phyloP scores from a whole-genome alignment of 2,888 invertebrate genomes.

The Elegia similella region DNA sequence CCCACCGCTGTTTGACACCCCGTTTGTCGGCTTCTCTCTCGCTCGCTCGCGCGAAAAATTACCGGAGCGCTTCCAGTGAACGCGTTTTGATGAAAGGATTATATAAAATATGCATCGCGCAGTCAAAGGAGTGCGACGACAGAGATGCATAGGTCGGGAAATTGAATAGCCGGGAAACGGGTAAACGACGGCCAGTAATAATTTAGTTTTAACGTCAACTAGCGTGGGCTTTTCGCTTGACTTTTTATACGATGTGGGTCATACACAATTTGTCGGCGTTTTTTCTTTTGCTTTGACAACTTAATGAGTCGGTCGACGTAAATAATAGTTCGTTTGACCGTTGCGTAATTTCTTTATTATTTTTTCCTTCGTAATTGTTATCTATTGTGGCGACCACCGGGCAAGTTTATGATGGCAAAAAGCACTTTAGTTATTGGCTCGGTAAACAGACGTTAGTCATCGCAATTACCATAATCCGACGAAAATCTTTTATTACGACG shows the following conservation, averaged over 20 bases:
- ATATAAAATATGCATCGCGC: constrained; percentile 73
- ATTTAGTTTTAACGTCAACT: constrained; percentile 63
- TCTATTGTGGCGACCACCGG: constrained; percentile 42
- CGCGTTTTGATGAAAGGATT: constrained; percentile 78
- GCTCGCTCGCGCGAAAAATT: constrained; percentile 69
- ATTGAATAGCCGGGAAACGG: constrained; percentile 64
- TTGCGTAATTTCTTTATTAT: constrained; percentile 2
- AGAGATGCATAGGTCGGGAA: constrained; percentile 71
- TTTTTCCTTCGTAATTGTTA: background rate
- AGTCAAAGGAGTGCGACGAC: constrained; percentile 68
- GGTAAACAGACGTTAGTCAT: constrained; percentile 48
- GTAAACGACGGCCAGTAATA: constrained; percentile 60
- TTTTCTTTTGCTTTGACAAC: constrained; percentile 38
- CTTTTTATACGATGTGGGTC: constrained; percentile 42
- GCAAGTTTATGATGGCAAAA: constrained; percentile 42
- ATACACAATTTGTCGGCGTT: constrained; percentile 42
- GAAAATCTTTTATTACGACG: constrained; percentile 28
- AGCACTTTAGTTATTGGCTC: constrained; percentile 53
- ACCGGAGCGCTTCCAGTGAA: constrained; percentile 63
- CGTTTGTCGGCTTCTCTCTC: constrained; percentile 69
- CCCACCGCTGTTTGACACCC: constrained; percentile 81
- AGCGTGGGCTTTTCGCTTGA: constrained; percentile 34
- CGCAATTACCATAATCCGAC: constrained; percentile 47
- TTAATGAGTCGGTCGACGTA: constrained; percentile 32
- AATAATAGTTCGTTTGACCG: background rate